Percentiles rank a stretch among this genome's conserved stretches.
Evolutionary conservation across 2,113 vertebrate species (phyloP).

Genomic region (Oxyura jamaicensis): DNA sequence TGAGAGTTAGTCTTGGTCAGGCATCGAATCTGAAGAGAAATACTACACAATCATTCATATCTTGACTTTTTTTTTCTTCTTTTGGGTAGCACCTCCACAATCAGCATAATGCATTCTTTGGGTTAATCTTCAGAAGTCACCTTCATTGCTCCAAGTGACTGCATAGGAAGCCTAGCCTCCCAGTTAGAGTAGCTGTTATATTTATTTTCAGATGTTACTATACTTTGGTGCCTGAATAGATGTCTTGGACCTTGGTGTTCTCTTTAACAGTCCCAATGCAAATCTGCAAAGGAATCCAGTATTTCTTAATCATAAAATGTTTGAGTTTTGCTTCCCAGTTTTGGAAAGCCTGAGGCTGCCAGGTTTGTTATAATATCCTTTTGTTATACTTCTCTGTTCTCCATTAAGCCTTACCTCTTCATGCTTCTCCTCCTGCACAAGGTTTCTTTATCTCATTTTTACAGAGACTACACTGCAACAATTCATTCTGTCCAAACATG

Average conservation of each 20-base stretch:
- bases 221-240: not conserved
- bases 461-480: not conserved
- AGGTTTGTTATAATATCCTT: not conserved
- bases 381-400: not conserved
- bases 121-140: not conserved
- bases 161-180: not conserved
- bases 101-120: not conserved
- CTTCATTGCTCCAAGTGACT: not conserved
- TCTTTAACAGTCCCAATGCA: not conserved
- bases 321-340: not conserved
- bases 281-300: not conserved
- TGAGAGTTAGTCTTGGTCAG: not conserved
- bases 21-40: not conserved
- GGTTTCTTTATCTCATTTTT: not conserved
- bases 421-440: not conserved
- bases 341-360: not conserved
- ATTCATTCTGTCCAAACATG: not conserved
- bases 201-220: not conserved
- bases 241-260: not conserved
- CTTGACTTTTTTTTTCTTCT: not conserved
- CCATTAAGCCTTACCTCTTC: not conserved
- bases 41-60: too few relatives aligned
- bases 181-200: not conserved
- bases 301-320: not conserved
- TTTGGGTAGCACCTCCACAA: not conserved